Conservation (phyloP, 2,797 vertebrate species). For the Eupleurogrammus muticus region DNA sequence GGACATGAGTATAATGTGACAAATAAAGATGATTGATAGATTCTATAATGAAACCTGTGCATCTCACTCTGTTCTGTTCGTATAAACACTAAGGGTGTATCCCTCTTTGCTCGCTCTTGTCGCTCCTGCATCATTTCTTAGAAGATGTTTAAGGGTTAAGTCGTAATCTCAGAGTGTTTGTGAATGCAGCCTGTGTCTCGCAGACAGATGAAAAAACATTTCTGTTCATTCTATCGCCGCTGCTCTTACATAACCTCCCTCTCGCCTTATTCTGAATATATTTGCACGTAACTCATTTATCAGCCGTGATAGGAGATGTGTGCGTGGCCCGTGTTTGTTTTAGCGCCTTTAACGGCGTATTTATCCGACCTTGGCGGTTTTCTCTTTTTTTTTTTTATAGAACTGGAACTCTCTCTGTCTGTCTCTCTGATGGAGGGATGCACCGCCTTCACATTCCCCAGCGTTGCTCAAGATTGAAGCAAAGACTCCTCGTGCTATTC, state of each 20-base stretch:
- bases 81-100: too few species aligned
- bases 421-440: slow-evolving; percentile 14
- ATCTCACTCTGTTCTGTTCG: too few species aligned
- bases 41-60: too few species aligned
- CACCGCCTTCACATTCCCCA: slow-evolving; percentile 14
- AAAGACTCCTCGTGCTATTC: slow-evolving; percentile 36
- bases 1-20: too few species aligned
- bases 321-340: slow-evolving; percentile 64
- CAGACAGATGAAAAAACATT: not conserved
- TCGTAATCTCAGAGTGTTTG: too few species aligned
- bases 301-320: slow-evolving; percentile 30
- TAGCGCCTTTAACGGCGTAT: slow-evolving; percentile 51
- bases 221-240: slow-evolving; percentile 10
- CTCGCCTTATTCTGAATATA: slow-evolving; percentile 30
- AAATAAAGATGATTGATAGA: too few species aligned
- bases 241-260: slow-evolving; percentile 54
- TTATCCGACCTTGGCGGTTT: slow-evolving; percentile 68
- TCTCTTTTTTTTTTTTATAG: slow-evolving; percentile 53
- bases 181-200: slow-evolving; percentile 7
- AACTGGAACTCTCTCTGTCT: slow-evolving; percentile 31
- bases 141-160: too few species aligned
- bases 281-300: slow-evolving; percentile 60
- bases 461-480: slow-evolving; percentile 31
- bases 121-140: too few species aligned
- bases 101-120: too few species aligned